Percentiles rank a stretch among this genome's conserved stretches.
These are phyloP conservation scores for Taurulus bubalis DNA, from an alignment of 2,113 vertebrate species.

Conservation along the genomic window DNA sequence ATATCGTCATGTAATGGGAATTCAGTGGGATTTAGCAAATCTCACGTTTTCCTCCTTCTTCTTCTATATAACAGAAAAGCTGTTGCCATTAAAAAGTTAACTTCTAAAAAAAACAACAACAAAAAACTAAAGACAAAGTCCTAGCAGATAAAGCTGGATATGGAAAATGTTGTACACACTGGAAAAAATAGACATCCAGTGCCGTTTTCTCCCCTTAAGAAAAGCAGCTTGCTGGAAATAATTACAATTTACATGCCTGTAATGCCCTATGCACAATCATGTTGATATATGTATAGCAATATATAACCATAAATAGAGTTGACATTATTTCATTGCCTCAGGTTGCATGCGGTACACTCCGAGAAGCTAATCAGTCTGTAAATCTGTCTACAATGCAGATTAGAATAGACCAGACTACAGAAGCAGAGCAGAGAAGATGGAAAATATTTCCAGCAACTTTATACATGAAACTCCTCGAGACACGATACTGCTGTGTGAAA, in stretches of 20 bases:
- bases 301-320: constrained; percentile 65
- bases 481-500: background rate
- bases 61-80: background rate
- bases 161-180: background rate
- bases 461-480: background rate
- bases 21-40: constrained; percentile 43
- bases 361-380: constrained; percentile 52
- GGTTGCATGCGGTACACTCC: constrained; percentile 48
- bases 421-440: background rate
- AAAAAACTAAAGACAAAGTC: background rate
- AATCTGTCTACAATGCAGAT: constrained; percentile 33
- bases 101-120: background rate
- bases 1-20: constrained; percentile 48
- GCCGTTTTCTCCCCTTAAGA: constrained; percentile 7
- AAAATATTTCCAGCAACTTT: background rate
- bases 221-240: constrained; percentile 54
- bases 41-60: constrained; percentile 8
- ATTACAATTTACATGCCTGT: constrained; percentile 39
- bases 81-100: background rate
- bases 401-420: constrained; percentile 20
- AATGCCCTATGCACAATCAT: constrained; percentile 37
- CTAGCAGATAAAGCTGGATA: background rate
- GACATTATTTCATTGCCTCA: constrained; percentile 55
- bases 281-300: constrained; percentile 51
- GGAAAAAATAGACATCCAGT: constrained; percentile 9